A percentile compares a stretch with the other conserved stretches of the same genome.
Evolutionary conservation across 2,797 vertebrate species (phyloP).

Genomic region (Tragopan temminckii): DNA sequence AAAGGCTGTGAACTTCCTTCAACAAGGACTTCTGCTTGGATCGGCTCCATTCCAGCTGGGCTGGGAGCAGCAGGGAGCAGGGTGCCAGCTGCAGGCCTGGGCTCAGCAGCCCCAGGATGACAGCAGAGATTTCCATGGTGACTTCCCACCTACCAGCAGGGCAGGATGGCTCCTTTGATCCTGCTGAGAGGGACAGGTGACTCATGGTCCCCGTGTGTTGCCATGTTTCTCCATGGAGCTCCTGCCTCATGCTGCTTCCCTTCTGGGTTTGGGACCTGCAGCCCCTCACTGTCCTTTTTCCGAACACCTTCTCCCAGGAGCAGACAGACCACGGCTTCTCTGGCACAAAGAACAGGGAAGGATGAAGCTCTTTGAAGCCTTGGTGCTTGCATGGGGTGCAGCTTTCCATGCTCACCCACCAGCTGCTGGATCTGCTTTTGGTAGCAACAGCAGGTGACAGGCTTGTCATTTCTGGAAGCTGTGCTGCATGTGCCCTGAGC

Average conservation of each 20-base stretch:
- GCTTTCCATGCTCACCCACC: accelerated
- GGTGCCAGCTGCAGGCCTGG: background rate
- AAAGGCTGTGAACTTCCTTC: background rate
- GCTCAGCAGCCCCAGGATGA: background rate
- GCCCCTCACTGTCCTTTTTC: background rate
- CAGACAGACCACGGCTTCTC: background rate
- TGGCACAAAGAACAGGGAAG: background rate
- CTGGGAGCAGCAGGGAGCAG: accelerated
- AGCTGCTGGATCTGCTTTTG: background rate
- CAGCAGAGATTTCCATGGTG: background rate
- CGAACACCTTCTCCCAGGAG: background rate
- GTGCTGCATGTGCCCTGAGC: background rate
- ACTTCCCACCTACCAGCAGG: background rate
- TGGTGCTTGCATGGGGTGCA: background rate
- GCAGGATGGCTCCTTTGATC: background rate
- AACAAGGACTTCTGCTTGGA: background rate
- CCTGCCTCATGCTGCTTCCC: background rate
- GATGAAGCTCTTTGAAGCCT: background rate
- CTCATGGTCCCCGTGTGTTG: accelerated
- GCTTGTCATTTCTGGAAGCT: background rate
- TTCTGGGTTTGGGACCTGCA: background rate
- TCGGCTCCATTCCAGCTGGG: background rate
- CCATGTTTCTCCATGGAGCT: background rate
- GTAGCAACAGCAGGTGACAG: background rate
- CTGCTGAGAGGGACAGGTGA: background rate